Percentiles rank a stretch among this genome's conserved stretches.
Evolutionary conservation across 2,113 vertebrate genomes (phyloP).

Genomic region (Alethe castanea): DNA sequence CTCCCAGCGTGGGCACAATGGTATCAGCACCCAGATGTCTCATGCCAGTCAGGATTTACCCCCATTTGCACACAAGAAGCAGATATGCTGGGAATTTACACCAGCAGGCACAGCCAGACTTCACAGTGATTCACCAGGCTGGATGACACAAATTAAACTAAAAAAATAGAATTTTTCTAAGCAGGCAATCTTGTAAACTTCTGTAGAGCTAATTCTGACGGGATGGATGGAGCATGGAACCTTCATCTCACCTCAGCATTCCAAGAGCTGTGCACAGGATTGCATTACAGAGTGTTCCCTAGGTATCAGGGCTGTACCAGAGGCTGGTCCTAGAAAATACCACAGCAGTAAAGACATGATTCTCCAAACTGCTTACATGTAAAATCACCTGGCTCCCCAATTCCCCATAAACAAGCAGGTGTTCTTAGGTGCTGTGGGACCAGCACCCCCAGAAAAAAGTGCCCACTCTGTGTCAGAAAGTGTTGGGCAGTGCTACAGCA

Average conservation of each 20-base stretch:
- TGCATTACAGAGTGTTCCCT: not conserved
- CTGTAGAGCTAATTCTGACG: not conserved
- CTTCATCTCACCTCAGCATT: not conserved
- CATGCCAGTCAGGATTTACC: not conserved
- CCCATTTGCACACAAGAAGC: not conserved
- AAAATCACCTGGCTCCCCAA: not conserved
- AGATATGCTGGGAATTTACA: not conserved
- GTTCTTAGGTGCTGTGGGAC: not conserved
- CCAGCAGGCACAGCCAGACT: not conserved
- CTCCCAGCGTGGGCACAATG: not conserved
- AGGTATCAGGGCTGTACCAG: not conserved
- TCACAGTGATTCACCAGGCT: not conserved
- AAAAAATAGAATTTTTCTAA: not conserved
- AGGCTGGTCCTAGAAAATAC: not conserved
- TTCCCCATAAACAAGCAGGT: fast-evolving
- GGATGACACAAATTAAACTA: not conserved
- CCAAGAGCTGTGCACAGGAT: not conserved
- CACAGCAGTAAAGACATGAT: not conserved
- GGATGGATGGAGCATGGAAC: not conserved
- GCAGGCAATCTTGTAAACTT: not conserved
- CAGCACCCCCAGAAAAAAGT: not conserved
- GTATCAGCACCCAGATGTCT: not conserved
- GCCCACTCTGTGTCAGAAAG: not conserved
- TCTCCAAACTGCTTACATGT: not conserved
- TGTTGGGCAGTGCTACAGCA: not conserved